Base-by-base conservation (phyloP, 2,888 invertebrate species). In the Escarpia spicata region DNA sequence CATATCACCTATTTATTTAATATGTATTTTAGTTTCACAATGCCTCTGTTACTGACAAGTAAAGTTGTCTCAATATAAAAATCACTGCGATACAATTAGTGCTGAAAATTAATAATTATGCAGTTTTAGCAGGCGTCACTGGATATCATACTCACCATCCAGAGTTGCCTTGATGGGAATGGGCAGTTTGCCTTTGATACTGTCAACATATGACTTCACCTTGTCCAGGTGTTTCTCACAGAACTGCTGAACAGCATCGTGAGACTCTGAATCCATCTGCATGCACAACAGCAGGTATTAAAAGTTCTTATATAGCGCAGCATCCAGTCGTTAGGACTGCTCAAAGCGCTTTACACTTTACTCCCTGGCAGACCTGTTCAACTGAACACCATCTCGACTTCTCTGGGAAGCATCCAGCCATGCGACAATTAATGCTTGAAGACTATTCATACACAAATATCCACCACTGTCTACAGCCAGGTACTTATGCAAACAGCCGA, bases 161-260 rank as follows among this genome's bases (percentile, higher is more conserved):
- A 99, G 98, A 90, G 98, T 98, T 96, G 99, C 99, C 96, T 98
- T 98, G 6, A 98, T 98, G 0, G 99, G 99, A 90, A 99, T 98
- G 26, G 99, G 99, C 95, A 99, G 97, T 95, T 98, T 97, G 93
- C 98, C 97, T 52, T 98, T 98, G 8, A 99, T 97, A 95, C 98
- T 98, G 95, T 98, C 98, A 98, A 99, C 98, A 95, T 98, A 99
- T 43, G 97, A 97, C 96, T 98, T 98, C 91, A 99, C 99, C 96
- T 98, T 99, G 94, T 98, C 98, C 94, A 98, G 97, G 96, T 99
- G 98, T 96, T 99, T 99, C 96, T 99, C 99, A 96, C 99, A 99
- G 97, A 99, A 99, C 96, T 99, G 98, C 95, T 98, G 98, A 90
- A 99, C 98, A 0, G 97, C 96, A 93, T 97, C 97, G 45, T 96